Base-by-base conservation (phyloP, 2,797 vertebrate species). In the Chaunax sp. region DNA sequence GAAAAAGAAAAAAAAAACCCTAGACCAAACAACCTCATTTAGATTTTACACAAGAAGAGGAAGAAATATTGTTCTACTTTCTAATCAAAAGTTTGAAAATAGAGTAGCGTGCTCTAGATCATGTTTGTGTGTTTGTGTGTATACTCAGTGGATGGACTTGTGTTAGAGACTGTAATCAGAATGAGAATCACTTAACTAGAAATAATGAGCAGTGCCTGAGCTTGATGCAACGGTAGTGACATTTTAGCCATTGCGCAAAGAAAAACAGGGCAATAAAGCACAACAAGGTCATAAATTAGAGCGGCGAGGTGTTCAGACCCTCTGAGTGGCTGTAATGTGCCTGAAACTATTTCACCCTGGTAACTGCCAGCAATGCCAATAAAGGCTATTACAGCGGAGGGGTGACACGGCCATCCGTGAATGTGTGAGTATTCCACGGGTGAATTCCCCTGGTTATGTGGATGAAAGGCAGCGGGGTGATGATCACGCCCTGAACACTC, bases 321-420 rank as follows among this genome's bases (percentile, higher is more conserved):
- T 44, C 4, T 11, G 43, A 66, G 64, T 35, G 59, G 55, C 47
- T 72, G 43, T 44, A 53, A 70, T 61, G 61, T 62, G 59, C 66
- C 54, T 72, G 12, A 30, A 82, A 26, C 69, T 46, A 60, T 69
- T 61, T 87, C 77, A 49, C 82, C 72, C 23, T 18, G 44, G 83
- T 51, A 69, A 88, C 76, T 63, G 72, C 37, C 53, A 73, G 77
- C 37, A 78, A 82, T 80, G 78, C 78, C 57, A 76, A 47, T 82
- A 78, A 82, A 83, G 63, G 44, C 77, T 59, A 58, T 61, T 62
- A 59, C 0, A n/a, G n/a, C n/a, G n/a, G n/a, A n/a, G n/a, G n/a
- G n/a, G n/a, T n/a, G n/a, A n/a, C n/a, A n/a, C n/a, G 38, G 53
- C 75, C 11, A 54, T 49, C 62, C 20, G 16, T 76, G 58, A 60